phyloP scores from a whole-genome alignment of 2,113 vertebrate genomes.

The Casuarius casuarius region DNA sequence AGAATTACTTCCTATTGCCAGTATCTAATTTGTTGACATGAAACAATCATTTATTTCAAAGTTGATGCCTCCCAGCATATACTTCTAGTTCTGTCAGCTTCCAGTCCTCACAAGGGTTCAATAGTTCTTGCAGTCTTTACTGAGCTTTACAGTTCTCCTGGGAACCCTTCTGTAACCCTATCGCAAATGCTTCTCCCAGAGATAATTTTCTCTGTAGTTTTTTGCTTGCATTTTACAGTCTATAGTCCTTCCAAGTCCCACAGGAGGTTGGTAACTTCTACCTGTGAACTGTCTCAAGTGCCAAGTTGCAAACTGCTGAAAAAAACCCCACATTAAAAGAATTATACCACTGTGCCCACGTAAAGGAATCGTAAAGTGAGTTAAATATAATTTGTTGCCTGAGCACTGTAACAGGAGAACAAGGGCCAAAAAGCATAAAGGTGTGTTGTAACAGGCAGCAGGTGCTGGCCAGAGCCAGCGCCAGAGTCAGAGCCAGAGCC shows the following conservation, averaged over 20 bases:
- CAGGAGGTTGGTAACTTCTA: background rate
- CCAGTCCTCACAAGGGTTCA: background rate
- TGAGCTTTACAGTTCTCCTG: background rate
- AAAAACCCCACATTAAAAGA: no score
- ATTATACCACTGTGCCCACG: fast-evolving
- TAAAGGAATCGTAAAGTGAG: background rate
- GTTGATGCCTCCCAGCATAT: background rate
- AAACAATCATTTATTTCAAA: background rate
- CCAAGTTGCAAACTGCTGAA: background rate
- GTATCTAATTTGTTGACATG: background rate
- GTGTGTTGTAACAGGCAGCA: background rate
- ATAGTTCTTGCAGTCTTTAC: background rate
- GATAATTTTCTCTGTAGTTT: background rate
- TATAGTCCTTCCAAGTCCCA: background rate
- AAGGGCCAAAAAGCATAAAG: background rate
- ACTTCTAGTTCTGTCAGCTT: background rate
- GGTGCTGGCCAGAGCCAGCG: background rate
- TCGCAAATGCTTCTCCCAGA: background rate
- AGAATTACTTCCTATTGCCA: background rate
- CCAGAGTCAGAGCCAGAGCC: background rate
- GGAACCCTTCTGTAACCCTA: background rate
- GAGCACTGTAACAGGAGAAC: background rate
- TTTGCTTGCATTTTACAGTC: background rate
- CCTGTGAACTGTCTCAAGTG: background rate
- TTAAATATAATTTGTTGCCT: background rate